Conservation (phyloP, 2,888 invertebrate species). For the Chymomyza fuscimana region DNA sequence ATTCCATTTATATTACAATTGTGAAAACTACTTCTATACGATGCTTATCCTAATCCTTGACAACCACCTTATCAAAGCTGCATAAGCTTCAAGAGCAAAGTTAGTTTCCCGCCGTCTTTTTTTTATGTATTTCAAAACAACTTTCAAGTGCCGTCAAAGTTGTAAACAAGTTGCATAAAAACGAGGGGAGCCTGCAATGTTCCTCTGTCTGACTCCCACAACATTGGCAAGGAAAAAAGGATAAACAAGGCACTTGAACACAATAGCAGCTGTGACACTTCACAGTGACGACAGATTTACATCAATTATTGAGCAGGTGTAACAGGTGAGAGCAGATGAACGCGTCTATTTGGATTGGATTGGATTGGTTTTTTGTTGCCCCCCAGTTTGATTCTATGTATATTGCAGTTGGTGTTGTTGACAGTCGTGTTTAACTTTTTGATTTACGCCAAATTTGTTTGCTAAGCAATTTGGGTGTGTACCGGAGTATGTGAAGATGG, state of each 20-base stretch:
- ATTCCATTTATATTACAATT: too few relatives aligned
- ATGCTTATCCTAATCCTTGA: background rate
- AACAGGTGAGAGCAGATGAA: slow-evolving; percentile 44
- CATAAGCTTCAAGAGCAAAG: background rate
- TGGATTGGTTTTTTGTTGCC: background rate
- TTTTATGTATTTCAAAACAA: slow-evolving; percentile 5
- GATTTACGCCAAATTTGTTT: slow-evolving; percentile 36
- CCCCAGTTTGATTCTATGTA: slow-evolving; percentile 6
- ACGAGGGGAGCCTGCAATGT: slow-evolving; percentile 10
- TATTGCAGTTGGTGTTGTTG: slow-evolving; percentile 3
- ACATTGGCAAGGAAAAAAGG: slow-evolving; percentile 28
- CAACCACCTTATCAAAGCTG: background rate
- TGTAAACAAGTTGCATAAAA: slow-evolving; percentile 53
- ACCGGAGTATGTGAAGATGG: background rate
- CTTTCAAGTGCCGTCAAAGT: slow-evolving; percentile 44
- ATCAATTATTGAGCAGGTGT: slow-evolving; percentile 64
- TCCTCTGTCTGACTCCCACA: background rate
- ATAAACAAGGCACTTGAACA: slow-evolving; percentile 57
- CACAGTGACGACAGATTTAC: slow-evolving; percentile 60
- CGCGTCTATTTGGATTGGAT: slow-evolving; percentile 1
- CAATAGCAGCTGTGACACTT: slow-evolving; percentile 58
- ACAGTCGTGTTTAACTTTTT: slow-evolving; percentile 26
- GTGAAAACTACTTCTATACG: background rate
- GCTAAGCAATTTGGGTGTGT: slow-evolving; percentile 12
- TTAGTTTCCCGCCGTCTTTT: background rate